These are phyloP conservation scores for Pammene fasciana DNA, from an alignment of 2,888 invertebrate genomes.

Conservation along the genomic window DNA sequence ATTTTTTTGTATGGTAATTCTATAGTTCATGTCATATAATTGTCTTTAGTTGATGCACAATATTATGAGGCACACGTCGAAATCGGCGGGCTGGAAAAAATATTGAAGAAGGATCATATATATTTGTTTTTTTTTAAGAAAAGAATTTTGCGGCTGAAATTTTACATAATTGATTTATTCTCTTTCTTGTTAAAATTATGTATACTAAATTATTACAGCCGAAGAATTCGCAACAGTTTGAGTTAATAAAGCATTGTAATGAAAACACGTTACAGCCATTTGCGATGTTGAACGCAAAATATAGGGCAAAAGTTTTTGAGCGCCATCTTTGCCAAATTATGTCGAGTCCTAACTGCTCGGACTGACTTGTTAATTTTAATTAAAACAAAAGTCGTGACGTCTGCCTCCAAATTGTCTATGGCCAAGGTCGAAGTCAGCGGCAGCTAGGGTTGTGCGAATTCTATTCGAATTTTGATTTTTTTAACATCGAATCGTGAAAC, in stretches of 20 bases:
- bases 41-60: no score
- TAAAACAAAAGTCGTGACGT: constrained; percentile 39
- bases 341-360: constrained; percentile 17
- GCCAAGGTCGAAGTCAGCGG: constrained; percentile 12
- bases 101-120: no score
- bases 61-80: no score
- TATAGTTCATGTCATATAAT: no score
- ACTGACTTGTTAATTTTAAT: constrained; percentile 36
- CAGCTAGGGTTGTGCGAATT: constrained; percentile 25
- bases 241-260: constrained; percentile 7
- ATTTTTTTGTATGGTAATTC: no score
- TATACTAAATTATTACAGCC: neutral
- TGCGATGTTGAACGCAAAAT: constrained; percentile 1
- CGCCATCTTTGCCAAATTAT: constrained; percentile 23
- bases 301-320: neutral
- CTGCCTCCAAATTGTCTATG: constrained; percentile 20
- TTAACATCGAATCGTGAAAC: constrained; percentile 12
- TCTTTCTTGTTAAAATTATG: no score
- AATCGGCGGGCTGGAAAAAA: no score
- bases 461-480: constrained; percentile 2
- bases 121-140: no score
- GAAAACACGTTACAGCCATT: neutral
- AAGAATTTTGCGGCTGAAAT: no score
- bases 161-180: no score
- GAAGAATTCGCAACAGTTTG: neutral